Conservation (phyloP, 2,113 vertebrate species). For the Arvicanthis niloticus region DNA sequence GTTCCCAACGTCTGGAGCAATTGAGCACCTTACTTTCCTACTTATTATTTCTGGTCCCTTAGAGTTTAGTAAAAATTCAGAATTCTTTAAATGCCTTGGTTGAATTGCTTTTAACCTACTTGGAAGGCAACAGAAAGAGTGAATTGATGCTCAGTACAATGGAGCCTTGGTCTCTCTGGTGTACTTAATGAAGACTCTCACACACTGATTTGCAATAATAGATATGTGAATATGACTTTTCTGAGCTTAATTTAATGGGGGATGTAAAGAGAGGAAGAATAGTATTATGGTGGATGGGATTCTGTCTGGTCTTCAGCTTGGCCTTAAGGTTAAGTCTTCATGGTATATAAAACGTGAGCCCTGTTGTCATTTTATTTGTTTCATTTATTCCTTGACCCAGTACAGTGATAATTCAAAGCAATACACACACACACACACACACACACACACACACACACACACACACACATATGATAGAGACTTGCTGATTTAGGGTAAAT, state of each 20-base stretch:
- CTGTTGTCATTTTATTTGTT: background rate
- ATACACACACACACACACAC: too few species aligned
- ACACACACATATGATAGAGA: background rate
- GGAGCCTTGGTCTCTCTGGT: background rate
- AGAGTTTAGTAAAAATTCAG: constrained; percentile 23
- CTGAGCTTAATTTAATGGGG: background rate
- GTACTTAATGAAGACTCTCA: background rate
- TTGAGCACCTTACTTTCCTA: background rate
- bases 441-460: too few species aligned
- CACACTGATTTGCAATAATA: background rate
- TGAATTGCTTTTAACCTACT: background rate
- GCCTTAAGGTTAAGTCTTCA: background rate
- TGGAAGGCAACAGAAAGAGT: background rate
- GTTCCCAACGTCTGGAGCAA: background rate
- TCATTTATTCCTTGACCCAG: background rate
- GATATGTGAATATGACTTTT: background rate
- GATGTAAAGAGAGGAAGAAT: background rate
- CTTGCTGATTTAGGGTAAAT: background rate
- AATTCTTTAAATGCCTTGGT: constrained; percentile 13
- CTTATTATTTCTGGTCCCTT: constrained; percentile 28
- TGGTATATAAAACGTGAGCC: background rate
- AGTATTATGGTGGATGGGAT: accelerated
- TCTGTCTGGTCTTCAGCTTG: background rate
- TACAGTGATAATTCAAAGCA: background rate
- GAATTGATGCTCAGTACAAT: background rate